Percentiles rank a stretch among this genome's conserved stretches.
Conservation (phyloP, 2,888 invertebrate species). For the Subacronicta megacephala region DNA sequence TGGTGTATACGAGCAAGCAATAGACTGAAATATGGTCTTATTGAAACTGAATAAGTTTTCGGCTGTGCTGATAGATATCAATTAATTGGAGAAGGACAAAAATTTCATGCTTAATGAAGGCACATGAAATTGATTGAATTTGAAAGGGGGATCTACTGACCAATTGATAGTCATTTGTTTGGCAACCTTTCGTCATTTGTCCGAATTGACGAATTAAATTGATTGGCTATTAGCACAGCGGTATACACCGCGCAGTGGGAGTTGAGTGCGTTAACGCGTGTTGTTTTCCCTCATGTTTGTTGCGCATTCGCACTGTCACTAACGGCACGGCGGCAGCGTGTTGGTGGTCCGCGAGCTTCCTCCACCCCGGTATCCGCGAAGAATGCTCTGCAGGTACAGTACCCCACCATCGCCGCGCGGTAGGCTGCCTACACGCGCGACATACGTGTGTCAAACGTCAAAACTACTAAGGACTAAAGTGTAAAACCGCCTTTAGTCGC, state of each 20-base stretch:
- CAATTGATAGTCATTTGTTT: neutral
- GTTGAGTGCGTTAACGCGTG: slow-evolving; percentile 84
- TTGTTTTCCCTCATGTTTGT: slow-evolving; percentile 86
- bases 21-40: slow-evolving; percentile 24
- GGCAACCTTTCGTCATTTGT: slow-evolving; percentile 7
- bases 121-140: slow-evolving; percentile 2
- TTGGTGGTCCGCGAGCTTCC: slow-evolving; percentile 88
- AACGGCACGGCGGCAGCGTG: slow-evolving; percentile 84
- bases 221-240: slow-evolving; percentile 19
- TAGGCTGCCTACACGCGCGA: slow-evolving; percentile 65
- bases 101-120: slow-evolving; percentile 21
- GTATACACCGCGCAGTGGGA: slow-evolving; percentile 59
- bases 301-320: slow-evolving; percentile 86
- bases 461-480: slow-evolving; percentile 17
- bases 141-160: neutral
- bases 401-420: slow-evolving; percentile 86
- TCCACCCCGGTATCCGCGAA: slow-evolving; percentile 90
- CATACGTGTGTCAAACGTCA: slow-evolving; percentile 67
- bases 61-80: slow-evolving; percentile 40
- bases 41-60: slow-evolving; percentile 31
- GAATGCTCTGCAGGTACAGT: slow-evolving; percentile 92
- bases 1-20: slow-evolving; percentile 51
- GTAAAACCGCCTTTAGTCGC: slow-evolving; percentile 27
- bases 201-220: slow-evolving; percentile 11
- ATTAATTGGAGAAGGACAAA: slow-evolving; percentile 34